Conservation (phyloP, 2,888 invertebrate genomes). For the Oligia latruncula region DNA sequence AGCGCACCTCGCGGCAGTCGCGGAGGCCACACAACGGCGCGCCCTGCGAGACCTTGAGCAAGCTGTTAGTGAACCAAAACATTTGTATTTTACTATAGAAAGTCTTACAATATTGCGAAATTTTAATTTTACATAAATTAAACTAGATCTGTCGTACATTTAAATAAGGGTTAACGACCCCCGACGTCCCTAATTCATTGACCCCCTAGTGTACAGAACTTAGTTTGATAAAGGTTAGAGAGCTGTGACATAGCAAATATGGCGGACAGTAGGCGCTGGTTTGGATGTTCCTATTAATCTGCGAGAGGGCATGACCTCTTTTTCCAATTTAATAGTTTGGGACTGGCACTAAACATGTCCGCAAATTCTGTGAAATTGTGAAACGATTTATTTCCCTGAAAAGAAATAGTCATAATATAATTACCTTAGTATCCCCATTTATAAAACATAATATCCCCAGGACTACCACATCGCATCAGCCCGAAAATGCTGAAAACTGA, state of each 20-base stretch:
- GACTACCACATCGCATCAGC: background rate
- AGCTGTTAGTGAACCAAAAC: conserved; percentile 64
- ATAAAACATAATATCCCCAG: background rate
- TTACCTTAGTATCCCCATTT: background rate
- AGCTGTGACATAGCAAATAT: conserved; percentile 35
- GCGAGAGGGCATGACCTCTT: conserved; percentile 16
- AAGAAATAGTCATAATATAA: background rate
- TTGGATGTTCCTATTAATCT: conserved; percentile 25
- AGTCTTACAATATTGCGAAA: conserved; percentile 30
- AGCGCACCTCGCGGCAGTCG: conserved; percentile 67
- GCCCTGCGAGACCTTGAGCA: conserved; percentile 71
- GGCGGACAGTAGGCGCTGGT: conserved; percentile 12
- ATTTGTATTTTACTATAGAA: conserved; percentile 37
- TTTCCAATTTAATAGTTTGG: conserved; percentile 13
- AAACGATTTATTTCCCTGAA: background rate
- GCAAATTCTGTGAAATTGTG: background rate
- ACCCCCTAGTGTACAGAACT: conserved; percentile 30
- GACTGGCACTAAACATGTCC: background rate
- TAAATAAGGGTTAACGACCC: conserved; percentile 14
- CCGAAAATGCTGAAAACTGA: background rate
- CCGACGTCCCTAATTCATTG: conserved; percentile 35
- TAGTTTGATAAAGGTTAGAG: conserved; percentile 43
- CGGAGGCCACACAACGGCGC: conserved; percentile 60
- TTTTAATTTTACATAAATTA: conserved; percentile 26
- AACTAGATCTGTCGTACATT: conserved; percentile 10